Conservation (phyloP, 2,113 vertebrate species). For the Poecilia latipinna region DNA sequence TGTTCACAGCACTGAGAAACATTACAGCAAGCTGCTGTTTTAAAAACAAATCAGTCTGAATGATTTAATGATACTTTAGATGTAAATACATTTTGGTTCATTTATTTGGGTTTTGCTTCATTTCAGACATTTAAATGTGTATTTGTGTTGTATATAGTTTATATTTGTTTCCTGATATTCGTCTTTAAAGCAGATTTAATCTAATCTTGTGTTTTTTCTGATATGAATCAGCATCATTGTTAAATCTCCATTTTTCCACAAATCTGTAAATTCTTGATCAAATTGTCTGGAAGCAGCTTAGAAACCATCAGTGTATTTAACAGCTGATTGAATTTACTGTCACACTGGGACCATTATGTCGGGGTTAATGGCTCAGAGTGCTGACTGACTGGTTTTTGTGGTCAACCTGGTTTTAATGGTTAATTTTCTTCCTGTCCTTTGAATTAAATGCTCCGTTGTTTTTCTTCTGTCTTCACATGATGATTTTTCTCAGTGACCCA, state of each 20-base stretch:
- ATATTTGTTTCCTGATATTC: background rate
- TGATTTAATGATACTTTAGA: no score
- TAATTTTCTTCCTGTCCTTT: background rate
- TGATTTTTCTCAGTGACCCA: background rate
- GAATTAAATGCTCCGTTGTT: no score
- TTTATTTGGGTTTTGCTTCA: no score
- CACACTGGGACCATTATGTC: background rate
- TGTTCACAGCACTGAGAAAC: background rate
- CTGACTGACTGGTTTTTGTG: background rate
- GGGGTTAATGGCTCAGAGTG: background rate
- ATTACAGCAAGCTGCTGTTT: background rate
- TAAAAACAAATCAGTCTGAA: background rate
- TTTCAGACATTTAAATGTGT: no score
- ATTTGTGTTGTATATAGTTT: background rate
- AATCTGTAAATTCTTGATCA: background rate
- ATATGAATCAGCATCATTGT: slow-evolving; percentile 3
- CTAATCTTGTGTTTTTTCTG: background rate
- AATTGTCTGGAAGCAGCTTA: background rate
- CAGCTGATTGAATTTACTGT: background rate
- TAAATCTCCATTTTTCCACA: background rate
- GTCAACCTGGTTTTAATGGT: background rate
- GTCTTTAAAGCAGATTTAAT: background rate
- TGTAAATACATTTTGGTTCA: no score
- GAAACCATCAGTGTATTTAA: slow-evolving; percentile 20
- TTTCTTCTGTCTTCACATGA: no score